A percentile compares a stretch with the other conserved stretches of the same genome.
Conservation (phyloP, 2,888 invertebrate genomes). For the Tholera decimalis region DNA sequence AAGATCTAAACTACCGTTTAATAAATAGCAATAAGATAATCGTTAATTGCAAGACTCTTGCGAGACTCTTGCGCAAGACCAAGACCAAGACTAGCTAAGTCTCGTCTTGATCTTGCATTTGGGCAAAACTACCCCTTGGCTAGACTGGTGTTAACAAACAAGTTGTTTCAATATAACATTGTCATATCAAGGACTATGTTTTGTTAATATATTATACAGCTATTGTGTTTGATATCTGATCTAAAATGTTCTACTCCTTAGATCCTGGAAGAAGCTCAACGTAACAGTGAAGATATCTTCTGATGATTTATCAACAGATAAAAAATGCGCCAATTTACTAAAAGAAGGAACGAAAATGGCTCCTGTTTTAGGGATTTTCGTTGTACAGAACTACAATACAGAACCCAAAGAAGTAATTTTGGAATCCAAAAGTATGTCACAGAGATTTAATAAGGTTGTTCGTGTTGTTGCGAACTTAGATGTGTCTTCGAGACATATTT, state of each 20-base stretch:
- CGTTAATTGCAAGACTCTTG: no score
- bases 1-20: no score
- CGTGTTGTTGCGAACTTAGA: conserved; percentile 68
- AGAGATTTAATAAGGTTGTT: conserved; percentile 44
- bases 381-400: conserved; percentile 65
- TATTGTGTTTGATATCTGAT: neutral
- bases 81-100: no score
- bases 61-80: no score
- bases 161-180: no score
- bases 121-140: no score
- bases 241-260: neutral
- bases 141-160: no score
- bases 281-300: conserved; percentile 23
- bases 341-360: conserved; percentile 69
- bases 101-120: no score
- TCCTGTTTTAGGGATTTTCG: conserved; percentile 72
- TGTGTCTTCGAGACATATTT: conserved; percentile 69
- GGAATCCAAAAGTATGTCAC: conserved; percentile 64
- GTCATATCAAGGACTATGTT: no score
- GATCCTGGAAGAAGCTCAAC: conserved; percentile 40
- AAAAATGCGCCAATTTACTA: conserved; percentile 68
- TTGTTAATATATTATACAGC: no score
- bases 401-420: conserved; percentile 42
- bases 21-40: no score
- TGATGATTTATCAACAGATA: conserved; percentile 55